These are phyloP conservation scores for Sapajus apella DNA, from an alignment of 2,113 vertebrate genomes.

Conservation along the genomic window DNA sequence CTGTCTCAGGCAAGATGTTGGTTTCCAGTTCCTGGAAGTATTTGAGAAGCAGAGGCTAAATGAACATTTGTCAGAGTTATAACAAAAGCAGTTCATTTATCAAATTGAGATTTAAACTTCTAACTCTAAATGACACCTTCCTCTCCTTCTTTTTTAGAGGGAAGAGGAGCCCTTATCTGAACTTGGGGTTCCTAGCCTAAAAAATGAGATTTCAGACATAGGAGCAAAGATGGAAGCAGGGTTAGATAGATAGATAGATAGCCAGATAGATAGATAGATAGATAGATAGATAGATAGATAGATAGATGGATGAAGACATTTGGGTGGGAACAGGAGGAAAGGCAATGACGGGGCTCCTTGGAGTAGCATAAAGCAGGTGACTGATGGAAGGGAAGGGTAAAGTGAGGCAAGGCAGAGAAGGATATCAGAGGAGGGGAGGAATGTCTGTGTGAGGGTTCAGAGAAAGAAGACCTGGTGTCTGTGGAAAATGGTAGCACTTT, in stretches of 20 bases:
- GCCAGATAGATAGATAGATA: no score
- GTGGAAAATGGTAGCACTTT: background rate
- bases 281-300: background rate
- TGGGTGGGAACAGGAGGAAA: background rate
- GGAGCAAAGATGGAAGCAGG: background rate
- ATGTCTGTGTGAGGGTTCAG: background rate
- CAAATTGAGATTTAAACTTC: background rate
- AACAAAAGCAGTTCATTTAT: background rate
- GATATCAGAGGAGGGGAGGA: background rate
- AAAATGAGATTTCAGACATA: background rate
- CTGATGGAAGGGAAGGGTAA: background rate
- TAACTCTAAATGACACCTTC: background rate
- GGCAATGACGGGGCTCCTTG: background rate
- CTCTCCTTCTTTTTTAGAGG: background rate
- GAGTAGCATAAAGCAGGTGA: background rate
- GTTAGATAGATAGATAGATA: background rate
- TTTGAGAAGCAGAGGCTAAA: constrained; percentile 11
- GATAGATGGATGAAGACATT: background rate
- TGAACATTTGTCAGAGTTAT: background rate
- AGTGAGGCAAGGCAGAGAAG: background rate
- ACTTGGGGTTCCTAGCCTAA: background rate
- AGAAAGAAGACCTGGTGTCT: background rate
- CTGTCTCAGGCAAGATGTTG: background rate
- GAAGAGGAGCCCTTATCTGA: background rate
- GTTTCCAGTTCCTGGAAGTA: background rate